A percentile compares a stretch with the other conserved stretches of the same genome.
These are phyloP conservation scores for Parnassius mnemosyne DNA, from an alignment of 2,888 invertebrate genomes.

Conservation along the genomic window DNA sequence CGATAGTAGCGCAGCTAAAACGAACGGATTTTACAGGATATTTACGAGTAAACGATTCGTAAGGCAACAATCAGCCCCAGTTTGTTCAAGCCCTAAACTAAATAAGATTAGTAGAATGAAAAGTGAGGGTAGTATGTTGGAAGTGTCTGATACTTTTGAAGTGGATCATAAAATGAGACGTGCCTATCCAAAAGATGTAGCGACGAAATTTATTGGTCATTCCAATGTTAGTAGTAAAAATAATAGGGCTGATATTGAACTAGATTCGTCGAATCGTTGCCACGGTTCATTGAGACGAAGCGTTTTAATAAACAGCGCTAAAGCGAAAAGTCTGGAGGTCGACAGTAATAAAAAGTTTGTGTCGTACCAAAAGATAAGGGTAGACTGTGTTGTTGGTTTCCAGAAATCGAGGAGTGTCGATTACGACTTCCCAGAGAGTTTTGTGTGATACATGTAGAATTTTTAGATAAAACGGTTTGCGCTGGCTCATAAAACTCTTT, in stretches of 20 bases:
- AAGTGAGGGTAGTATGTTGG: constrained; percentile 63
- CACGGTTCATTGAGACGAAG: constrained; percentile 73
- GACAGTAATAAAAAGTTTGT: constrained; percentile 55
- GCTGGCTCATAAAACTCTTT: constrained; percentile 32
- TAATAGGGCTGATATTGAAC: constrained; percentile 51
- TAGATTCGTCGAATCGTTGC: constrained; percentile 46
- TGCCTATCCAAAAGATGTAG: constrained; percentile 38
- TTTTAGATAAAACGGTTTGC: constrained; percentile 33
- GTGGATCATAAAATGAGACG: constrained; percentile 36
- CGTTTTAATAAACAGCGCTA: constrained; percentile 72
- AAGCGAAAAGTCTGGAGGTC: constrained; percentile 64
- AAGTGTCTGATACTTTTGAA: constrained; percentile 44
- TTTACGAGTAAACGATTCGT: constrained; percentile 60
- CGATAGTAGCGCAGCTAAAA: constrained; percentile 40
- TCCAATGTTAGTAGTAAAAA: constrained; percentile 58
- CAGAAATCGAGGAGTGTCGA: constrained; percentile 67
- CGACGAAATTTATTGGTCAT: constrained; percentile 57
- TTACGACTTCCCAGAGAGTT: constrained; percentile 71
- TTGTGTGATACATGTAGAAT: constrained; percentile 50
- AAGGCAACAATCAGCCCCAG: constrained; percentile 70
- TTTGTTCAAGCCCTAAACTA: constrained; percentile 55
- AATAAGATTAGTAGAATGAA: constrained; percentile 59
- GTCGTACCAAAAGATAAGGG: constrained; percentile 63
- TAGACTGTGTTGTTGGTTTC: constrained; percentile 68
- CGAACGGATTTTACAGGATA: constrained; percentile 60